Evolutionary conservation across 2,113 vertebrate species (phyloP).

Genomic region (Haplotaxodon microlepis): DNA sequence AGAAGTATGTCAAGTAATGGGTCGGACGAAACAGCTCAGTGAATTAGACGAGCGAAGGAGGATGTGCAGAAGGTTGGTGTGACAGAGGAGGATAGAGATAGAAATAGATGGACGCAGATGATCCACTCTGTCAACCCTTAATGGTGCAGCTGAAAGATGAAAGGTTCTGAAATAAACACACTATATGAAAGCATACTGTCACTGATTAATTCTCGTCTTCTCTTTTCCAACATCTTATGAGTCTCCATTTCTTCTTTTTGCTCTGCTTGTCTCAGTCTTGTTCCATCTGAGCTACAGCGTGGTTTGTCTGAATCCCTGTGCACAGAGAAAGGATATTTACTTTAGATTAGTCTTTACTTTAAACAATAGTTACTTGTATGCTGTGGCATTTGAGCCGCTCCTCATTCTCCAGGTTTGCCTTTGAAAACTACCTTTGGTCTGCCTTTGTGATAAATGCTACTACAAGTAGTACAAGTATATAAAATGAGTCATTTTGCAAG

Average conservation of each 20-base stretch:
- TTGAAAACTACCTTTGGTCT: background rate
- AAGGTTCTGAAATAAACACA: background rate
- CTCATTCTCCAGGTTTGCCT: background rate
- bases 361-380: rapidly evolving
- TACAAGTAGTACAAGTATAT: too few species aligned
- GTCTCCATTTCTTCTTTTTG: background rate
- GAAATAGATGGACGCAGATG: background rate
- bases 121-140: background rate
- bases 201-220: background rate
- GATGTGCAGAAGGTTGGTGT: background rate
- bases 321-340: background rate
- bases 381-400: rapidly evolving
- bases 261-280: background rate
- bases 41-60: background rate
- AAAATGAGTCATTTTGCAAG: rapidly evolving
- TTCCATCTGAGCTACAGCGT: rapidly evolving
- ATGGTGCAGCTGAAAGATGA: rapidly evolving
- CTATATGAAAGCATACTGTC: rapidly evolving
- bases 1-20: background rate
- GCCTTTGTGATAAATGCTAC: background rate
- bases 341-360: background rate
- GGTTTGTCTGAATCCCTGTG: background rate
- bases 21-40: rapidly evolving
- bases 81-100: background rate
- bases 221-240: background rate